Evolutionary conservation across 2,797 vertebrate genomes (phyloP).

Genomic region (Parauchenoglanis punctatus): DNA sequence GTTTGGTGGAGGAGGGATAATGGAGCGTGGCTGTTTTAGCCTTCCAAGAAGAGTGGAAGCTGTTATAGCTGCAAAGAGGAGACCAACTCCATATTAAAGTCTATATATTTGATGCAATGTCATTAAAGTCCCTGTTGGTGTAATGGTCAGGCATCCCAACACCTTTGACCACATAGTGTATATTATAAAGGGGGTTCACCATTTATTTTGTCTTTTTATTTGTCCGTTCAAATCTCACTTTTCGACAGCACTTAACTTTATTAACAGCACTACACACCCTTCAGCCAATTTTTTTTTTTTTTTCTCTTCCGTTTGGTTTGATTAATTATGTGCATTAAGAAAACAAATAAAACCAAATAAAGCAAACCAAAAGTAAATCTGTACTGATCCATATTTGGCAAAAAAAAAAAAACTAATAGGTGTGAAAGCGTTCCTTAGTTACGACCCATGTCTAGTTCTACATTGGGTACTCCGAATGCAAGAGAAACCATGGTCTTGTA

Average conservation of each 20-base stretch:
- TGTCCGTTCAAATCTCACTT: neutral
- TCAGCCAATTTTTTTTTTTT: too few species aligned
- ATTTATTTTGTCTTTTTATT: neutral
- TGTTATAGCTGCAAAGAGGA: too few species aligned
- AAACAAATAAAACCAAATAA: neutral
- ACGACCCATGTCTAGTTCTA: neutral
- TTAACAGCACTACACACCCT: too few species aligned
- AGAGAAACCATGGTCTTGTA: neutral
- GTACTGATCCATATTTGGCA: neutral
- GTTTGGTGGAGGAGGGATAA: too few species aligned
- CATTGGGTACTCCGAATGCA: neutral
- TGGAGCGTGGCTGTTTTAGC: too few species aligned
- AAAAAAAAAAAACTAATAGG: neutral
- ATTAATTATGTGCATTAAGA: neutral
- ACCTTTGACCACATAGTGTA: neutral
- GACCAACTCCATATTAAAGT: too few species aligned
- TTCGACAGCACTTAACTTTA: neutral
- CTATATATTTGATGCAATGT: too few species aligned
- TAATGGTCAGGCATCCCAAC: too few species aligned
- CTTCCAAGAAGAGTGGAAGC: too few species aligned
- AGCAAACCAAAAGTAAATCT: neutral
- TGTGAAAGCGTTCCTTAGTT: neutral
- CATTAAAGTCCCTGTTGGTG: too few species aligned
- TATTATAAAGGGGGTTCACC: neutral
- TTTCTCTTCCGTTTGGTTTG: too few species aligned